Evolutionary conservation across 2,797 vertebrate genomes (phyloP), one percentile per base, ranked within the genome.

Genomic region (Acanthis flammea): DNA sequence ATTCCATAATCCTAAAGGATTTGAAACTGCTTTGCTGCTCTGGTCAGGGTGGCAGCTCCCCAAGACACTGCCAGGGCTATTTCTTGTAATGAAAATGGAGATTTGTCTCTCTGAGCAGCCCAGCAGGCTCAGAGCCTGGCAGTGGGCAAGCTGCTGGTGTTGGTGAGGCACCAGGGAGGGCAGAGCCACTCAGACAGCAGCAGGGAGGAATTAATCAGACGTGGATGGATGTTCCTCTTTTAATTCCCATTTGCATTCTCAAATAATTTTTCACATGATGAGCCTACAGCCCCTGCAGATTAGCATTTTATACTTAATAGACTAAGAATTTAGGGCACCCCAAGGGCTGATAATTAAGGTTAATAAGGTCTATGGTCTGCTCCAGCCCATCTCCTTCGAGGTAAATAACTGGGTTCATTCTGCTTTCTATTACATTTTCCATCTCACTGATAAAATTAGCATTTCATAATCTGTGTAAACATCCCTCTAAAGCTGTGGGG

Each of bases 321-420:
- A 75, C n/a, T 44, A 60, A 60, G 81, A 96, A 79, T 95, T 94
- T 72, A 93, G 68, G 61, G 61, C 61, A 83, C 92, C 73, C 84
- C n/a, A 84, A 81, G 89, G 91, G 39, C 68, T 88, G 85, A 86
- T 92, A 96, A 94, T 91, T 92, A 83, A 86, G 86, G 88, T 88
- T 94, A 95, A 90, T 92, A 74, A 94, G 91, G 88, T 80, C 87
- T 74, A 4, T 23, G 63, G 55, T 82, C 57, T 90, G 61, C 72
- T 94, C 68, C 68, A 93, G 72, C 61, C 88, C 72, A 41, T 70
- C 76, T 94, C 75, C 75, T 91, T 73, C 3, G 8, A 82, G 67
- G 61, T 74, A 93, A 91, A 83, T 94, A 88, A 67, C 70, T 1
- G 0, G 28, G 21, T 68, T 90, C 60, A 35, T 70, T 80, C 33